Conservation (phyloP, 2,113 vertebrate species). For the Micromys minutus region DNA sequence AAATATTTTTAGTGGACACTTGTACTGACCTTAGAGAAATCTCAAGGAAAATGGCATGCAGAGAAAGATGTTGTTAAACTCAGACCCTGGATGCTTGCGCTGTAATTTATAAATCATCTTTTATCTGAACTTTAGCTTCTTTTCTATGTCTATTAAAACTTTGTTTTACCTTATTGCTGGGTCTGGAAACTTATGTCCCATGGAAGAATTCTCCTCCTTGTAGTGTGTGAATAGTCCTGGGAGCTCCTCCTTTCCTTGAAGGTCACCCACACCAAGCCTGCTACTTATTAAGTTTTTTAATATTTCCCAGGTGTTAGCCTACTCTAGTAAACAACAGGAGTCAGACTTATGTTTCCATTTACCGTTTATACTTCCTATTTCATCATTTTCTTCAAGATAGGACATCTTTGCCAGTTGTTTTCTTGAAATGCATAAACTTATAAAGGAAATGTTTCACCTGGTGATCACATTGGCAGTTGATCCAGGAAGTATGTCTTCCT, state of each 20-base stretch:
- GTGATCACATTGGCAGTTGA: not conserved
- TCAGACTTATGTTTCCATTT: not conserved
- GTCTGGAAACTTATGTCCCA: not conserved
- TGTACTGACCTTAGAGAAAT: constrained; percentile 18
- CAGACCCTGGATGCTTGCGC: not conserved
- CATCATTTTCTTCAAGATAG: not conserved
- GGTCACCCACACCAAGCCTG: not conserved
- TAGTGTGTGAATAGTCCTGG: not conserved
- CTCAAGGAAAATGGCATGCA: constrained; percentile 18
- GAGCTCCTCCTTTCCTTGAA: not conserved
- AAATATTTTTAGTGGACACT: constrained; percentile 1
- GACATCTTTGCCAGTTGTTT: not conserved
- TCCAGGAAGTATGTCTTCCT: not conserved
- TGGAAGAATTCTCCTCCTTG: not conserved
- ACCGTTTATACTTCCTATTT: not conserved
- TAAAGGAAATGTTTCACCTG: not conserved
- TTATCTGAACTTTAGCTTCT: not conserved
- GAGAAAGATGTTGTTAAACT: not conserved
- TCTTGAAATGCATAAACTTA: not conserved
- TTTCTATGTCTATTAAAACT: constrained; percentile 17
- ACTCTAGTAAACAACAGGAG: not conserved
- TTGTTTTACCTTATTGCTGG: not conserved
- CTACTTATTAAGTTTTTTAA: not conserved
- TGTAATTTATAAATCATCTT: not conserved
- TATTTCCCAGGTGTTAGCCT: not conserved